phyloP scores from a whole-genome alignment of 64 coral and sea anemone species.

The Dendronephthya gigantea region DNA sequence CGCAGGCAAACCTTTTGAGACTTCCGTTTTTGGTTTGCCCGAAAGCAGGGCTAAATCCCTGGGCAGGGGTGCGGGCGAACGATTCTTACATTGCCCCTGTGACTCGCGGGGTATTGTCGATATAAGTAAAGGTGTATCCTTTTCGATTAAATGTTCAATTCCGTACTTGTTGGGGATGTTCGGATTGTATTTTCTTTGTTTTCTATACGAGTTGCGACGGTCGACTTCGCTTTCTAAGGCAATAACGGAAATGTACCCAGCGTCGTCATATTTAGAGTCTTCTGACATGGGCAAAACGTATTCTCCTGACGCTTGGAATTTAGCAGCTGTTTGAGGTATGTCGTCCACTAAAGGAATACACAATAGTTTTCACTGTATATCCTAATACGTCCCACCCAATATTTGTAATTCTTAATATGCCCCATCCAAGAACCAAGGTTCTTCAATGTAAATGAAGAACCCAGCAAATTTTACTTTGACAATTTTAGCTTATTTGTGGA shows the following conservation, averaged over 20 bases:
- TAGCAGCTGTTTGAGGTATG: background rate
- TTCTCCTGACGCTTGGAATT: background rate
- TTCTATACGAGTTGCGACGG: background rate
- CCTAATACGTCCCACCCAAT: too few relatives aligned
- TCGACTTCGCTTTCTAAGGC: background rate
- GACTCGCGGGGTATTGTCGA: background rate
- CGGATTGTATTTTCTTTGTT: background rate
- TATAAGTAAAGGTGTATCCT: background rate
- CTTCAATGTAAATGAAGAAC: too few relatives aligned
- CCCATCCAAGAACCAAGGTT: too few relatives aligned
- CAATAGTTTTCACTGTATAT: too few relatives aligned
- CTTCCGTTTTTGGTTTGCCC: too few relatives aligned
- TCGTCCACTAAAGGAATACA: too few relatives aligned
- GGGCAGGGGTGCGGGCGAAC: background rate
- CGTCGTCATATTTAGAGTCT: background rate
- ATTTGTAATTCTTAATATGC: too few relatives aligned
- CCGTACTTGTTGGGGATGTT: background rate
- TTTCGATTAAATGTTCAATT: background rate
- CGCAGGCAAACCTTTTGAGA: too few relatives aligned
- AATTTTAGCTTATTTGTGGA: too few relatives aligned
- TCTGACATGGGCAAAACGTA: background rate
- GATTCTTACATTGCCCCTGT: background rate
- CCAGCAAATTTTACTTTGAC: too few relatives aligned
- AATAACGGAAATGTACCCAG: background rate
- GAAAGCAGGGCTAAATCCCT: background rate